Percentiles rank a stretch among this genome's conserved stretches.
Evolutionary conservation across 1,140 invertebrate genomes (phyloP).

Genomic region (Drosophila teissieri): DNA sequence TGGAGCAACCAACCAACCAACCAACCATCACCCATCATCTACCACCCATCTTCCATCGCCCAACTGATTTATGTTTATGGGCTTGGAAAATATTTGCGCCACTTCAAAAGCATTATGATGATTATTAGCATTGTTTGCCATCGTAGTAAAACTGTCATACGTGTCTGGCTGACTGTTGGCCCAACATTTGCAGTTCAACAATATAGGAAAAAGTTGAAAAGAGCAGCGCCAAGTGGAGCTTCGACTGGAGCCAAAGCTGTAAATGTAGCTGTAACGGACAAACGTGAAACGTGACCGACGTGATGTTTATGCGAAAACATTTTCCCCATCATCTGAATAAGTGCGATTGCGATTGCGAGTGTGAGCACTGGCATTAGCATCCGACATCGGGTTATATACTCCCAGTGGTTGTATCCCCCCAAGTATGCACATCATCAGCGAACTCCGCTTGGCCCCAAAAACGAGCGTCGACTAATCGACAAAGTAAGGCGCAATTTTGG

Average conservation of each 20-base stretch:
- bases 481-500: constrained; percentile 44
- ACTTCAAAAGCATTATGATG: constrained; percentile 70
- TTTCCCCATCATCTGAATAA: constrained; percentile 41
- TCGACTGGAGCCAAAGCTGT: constrained; percentile 32
- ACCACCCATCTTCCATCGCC: no score
- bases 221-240: constrained; percentile 37
- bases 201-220: constrained; percentile 28
- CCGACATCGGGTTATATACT: constrained; percentile 12
- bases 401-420: background rate
- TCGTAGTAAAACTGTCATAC: constrained; percentile 74
- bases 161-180: constrained; percentile 63
- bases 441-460: constrained; percentile 8
- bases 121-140: constrained; percentile 76
- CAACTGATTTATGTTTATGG: constrained; percentile 76
- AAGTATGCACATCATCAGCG: constrained; percentile 50
- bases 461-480: constrained; percentile 60
- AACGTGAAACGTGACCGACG: constrained; percentile 74
- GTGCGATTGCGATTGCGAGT: constrained; percentile 17
- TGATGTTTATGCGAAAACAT: constrained; percentile 75
- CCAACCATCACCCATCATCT: no score
- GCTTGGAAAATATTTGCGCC: constrained; percentile 70
- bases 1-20: background rate
- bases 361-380: constrained; percentile 37
- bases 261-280: constrained; percentile 61
- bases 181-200: constrained; percentile 53